phyloP scores from a whole-genome alignment of 2,113 vertebrate genomes.

The Sphyrna mokarran region DNA sequence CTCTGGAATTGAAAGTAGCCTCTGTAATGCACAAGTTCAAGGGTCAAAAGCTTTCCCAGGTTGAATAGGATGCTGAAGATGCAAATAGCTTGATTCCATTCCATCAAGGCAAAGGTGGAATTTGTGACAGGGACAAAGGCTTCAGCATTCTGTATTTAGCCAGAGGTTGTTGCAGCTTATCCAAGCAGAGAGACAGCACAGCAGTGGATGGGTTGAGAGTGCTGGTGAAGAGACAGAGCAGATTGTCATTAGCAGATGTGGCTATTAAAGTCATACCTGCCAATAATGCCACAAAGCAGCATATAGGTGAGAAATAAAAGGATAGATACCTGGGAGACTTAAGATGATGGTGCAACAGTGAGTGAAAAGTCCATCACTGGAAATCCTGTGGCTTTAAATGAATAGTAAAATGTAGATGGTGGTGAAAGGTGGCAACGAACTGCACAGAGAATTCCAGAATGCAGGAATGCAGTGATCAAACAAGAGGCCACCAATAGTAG shows the following conservation, averaged over 20 bases:
- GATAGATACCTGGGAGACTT: not conserved
- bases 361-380: not conserved
- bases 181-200: not conserved
- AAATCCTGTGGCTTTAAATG: not conserved
- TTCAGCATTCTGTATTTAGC: not conserved
- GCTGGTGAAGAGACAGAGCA: not conserved
- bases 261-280: no score
- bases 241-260: not conserved
- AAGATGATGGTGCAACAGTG: not conserved
- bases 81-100: not conserved
- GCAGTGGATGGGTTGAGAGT: not conserved
- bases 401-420: not conserved
- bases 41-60: not conserved
- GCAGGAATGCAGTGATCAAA: not conserved
- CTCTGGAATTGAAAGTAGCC: not conserved
- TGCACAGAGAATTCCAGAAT: not conserved
- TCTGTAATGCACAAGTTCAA: not conserved
- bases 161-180: not conserved
- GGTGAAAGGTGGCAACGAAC: not conserved
- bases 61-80: not conserved
- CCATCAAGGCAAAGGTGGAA: not conserved
- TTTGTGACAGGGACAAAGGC: not conserved
- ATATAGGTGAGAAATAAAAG: not conserved
- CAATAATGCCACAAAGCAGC: not conserved
- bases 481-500: not conserved